Evolutionary conservation across 2,797 vertebrate genomes (phyloP), one percentile per base, ranked within the genome.

Genomic region (Petrocephalus sullivani): DNA sequence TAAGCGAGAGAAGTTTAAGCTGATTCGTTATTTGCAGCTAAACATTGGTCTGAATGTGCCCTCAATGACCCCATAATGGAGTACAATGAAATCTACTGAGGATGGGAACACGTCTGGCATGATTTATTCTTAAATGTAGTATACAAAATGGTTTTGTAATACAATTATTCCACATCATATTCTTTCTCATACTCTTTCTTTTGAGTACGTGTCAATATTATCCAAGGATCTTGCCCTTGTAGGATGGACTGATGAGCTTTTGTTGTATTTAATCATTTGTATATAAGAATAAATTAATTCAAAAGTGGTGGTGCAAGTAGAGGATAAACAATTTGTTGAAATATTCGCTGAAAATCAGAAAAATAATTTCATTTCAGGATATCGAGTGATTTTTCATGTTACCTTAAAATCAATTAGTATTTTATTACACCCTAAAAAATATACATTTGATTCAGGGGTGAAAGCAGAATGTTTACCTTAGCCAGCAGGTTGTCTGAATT

Each of bases 381-480:
- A 75, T 37, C 10, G 37, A 23, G 37, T n/a, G 75, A 37, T 78
- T 49, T 1, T 81, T 81, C 75, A 49, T 49, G 41, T 49, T 33
- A 71, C 23, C 28, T 37, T 37, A 71, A 7, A 21, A 81, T 81
- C 2, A 81, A 81, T 49, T 10, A 57, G 4, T 6, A 78, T 56
- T 41, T 87, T 84, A 54, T 54, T 75, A 2, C 10, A 75, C 5
- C 5, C 54, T 53, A 14, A 53, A 53, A 56, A 12, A 14, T 53
- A 53, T 84, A n/a, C 28, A 84, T 28, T 12, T 56, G 21, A 86
- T 60, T 85, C 51, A 54, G 54, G 4, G 33, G 0, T 46, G 6
- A 54, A 51, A 67, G n/a, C 33, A 53, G 21, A 64, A 64, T 57
- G 78, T 88, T 90, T 58, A 96, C 96, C 95, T 95, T 93, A 9